phyloP scores from a whole-genome alignment of 2,113 vertebrate species.

The Mandrillus leucophaeus region DNA sequence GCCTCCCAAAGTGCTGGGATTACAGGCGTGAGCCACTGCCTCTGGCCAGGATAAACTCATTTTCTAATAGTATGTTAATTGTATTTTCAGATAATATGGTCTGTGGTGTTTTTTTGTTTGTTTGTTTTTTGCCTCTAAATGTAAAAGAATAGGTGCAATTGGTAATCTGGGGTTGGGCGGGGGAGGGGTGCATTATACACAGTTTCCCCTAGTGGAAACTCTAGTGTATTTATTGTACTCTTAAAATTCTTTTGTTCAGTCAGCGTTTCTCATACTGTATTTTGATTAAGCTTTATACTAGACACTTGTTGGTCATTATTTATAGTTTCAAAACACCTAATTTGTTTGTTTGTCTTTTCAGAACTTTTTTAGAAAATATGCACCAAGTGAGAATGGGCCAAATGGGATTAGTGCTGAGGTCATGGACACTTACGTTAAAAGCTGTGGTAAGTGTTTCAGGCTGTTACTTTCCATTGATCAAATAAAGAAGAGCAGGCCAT shows the following conservation, averaged over 20 bases:
- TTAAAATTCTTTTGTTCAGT: neutral
- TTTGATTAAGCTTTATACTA: neutral
- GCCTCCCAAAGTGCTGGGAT: no score
- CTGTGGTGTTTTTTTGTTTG: no score
- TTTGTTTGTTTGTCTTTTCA: slow-evolving; percentile 73
- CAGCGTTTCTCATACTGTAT: neutral
- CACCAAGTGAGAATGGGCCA: slow-evolving; percentile 96
- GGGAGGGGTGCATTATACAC: no score
- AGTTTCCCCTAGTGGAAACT: neutral
- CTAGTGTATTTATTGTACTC: neutral
- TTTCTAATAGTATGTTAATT: neutral
- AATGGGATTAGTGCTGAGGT: slow-evolving; percentile 97
- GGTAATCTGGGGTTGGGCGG: neutral
- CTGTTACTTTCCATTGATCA: no score
- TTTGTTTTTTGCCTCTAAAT: neutral
- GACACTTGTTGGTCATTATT: neutral
- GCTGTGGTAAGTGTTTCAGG: slow-evolving; percentile 91
- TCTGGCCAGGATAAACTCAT: neutral
- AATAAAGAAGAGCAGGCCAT: neutral
- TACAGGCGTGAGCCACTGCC: no score
- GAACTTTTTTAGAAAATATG: slow-evolving; percentile 98
- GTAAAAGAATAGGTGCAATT: neutral
- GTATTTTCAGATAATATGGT: neutral
- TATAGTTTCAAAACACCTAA: neutral
- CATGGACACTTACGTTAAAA: slow-evolving; percentile 99